Evolutionary conservation across 2,888 invertebrate species (phyloP).

Genomic region (Drosophila stalkeri): DNA sequence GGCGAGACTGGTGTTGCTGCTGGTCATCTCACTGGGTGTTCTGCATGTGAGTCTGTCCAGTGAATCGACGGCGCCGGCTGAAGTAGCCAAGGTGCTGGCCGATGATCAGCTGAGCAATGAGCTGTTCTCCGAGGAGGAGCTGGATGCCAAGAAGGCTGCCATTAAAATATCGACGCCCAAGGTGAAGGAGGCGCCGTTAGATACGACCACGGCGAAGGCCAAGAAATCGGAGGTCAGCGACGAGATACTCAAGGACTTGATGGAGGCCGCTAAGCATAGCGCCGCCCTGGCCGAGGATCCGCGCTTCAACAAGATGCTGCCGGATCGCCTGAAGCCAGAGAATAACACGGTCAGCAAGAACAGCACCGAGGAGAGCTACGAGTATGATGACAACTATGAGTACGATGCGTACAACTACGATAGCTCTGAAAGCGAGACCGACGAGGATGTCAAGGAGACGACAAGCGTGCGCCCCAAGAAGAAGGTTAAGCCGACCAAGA

Average conservation of each 20-base stretch:
- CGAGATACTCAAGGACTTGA: conserved; percentile 73
- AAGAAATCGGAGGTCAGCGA: conserved; percentile 60
- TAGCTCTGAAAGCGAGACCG: conserved; percentile 33
- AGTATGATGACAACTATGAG: conserved; percentile 75
- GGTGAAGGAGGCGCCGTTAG: conserved; percentile 59
- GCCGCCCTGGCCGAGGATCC: conserved; percentile 73
- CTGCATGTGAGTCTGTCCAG: conserved; percentile 70
- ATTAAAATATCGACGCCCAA: conserved; percentile 81
- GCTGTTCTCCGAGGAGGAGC: conserved; percentile 64
- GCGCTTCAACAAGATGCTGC: conserved; percentile 83
- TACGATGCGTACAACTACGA: conserved; percentile 77
- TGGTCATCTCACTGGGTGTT: conserved; percentile 74
- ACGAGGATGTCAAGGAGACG: conserved; percentile 61
- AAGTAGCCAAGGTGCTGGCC: conserved; percentile 40
- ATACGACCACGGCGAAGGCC: conserved; percentile 47
- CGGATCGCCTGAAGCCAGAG: conserved; percentile 60
- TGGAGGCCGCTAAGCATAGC: conserved; percentile 83
- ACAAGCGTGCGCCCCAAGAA: conserved; percentile 63
- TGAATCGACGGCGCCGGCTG: conserved; percentile 33
- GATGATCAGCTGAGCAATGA: conserved; percentile 74
- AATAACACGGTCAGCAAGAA: conserved; percentile 61
- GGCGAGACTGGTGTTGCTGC: conserved; percentile 84
- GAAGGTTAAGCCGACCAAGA: conserved; percentile 56
- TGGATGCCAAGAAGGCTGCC: conserved; percentile 29
- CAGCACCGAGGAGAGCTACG: conserved; percentile 65